Percentiles rank a stretch among this genome's conserved stretches.
These are phyloP conservation scores for Andrena cerasifolii DNA, from an alignment of 1,140 invertebrate genomes.

Conservation along the genomic window DNA sequence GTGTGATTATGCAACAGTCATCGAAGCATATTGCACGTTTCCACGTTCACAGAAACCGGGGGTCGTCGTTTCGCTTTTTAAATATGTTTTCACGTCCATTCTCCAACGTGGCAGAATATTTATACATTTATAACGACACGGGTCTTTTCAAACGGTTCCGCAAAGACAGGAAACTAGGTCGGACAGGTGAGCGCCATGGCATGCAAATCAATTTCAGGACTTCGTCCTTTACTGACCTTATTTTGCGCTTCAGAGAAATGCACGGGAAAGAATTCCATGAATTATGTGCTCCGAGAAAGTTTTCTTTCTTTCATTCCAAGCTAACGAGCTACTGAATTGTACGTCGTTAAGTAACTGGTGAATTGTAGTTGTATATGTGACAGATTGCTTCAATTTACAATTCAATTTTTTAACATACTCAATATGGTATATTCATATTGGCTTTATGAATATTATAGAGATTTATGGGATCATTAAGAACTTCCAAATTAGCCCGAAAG, in stretches of 20 bases:
- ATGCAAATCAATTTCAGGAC: constrained; percentile 49
- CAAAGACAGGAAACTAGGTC: constrained; percentile 39
- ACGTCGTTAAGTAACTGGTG: too few relatives aligned
- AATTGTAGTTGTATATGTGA: too few relatives aligned
- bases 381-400: too few relatives aligned
- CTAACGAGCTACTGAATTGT: background rate
- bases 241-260: background rate
- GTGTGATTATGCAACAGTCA: background rate
- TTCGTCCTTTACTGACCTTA: constrained; percentile 25
- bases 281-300: too few relatives aligned
- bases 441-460: too few relatives aligned
- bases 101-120: background rate
- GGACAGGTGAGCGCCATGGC: constrained; percentile 47
- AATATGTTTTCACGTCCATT: background rate
- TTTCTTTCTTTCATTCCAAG: background rate
- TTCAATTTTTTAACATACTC: too few relatives aligned
- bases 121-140: constrained; percentile 16
- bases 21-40: background rate
- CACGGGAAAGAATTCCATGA: background rate
- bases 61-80: background rate
- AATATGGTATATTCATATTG: too few relatives aligned
- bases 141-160: constrained; percentile 21
- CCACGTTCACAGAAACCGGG: background rate
- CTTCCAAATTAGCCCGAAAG: too few relatives aligned
- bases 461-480: too few relatives aligned